Conservation (phyloP, 2,888 invertebrate genomes). For the Drosophila helvetica region DNA sequence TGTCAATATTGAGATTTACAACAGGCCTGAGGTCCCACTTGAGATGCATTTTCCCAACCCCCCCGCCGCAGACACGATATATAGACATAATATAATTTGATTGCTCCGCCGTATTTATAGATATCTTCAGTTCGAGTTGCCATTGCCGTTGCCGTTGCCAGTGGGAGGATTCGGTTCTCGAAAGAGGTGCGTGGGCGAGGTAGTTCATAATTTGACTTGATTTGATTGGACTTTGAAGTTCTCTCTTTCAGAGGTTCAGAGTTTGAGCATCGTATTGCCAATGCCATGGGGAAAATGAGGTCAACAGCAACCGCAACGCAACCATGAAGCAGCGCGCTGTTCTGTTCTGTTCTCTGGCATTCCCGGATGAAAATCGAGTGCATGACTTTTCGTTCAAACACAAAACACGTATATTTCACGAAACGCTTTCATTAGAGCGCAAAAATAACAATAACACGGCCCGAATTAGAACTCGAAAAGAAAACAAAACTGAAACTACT, state of each 20-base stretch:
- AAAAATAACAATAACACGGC: conserved; percentile 47
- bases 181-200: conserved; percentile 46
- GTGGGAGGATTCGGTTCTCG: conserved; percentile 22
- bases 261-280: conserved; percentile 60
- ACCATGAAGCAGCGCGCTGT: conserved; percentile 32
- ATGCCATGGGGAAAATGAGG: conserved; percentile 58
- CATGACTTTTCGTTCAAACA: conserved; percentile 21
- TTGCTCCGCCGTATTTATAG: conserved; percentile 57
- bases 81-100: conserved; percentile 72
- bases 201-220: conserved; percentile 66
- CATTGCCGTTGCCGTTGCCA: not conserved
- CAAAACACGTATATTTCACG: conserved; percentile 15
- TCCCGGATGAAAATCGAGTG: conserved; percentile 11
- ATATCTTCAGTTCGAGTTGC: conserved; percentile 1
- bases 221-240: conserved; percentile 37
- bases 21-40: conserved; percentile 53
- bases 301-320: conserved; percentile 47
- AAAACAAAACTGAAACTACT: not conserved
- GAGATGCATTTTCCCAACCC: conserved; percentile 56
- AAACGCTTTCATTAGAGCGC: conserved; percentile 47
- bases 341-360: conserved; percentile 8
- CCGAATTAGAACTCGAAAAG: conserved; percentile 2
- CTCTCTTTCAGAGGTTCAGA: not conserved
- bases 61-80: conserved; percentile 39
- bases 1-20: conserved; percentile 70